Evolutionary conservation across 1,140 invertebrate species (phyloP), one percentile per base, ranked within the genome.

Genomic region (Hyles euphorbiae): DNA sequence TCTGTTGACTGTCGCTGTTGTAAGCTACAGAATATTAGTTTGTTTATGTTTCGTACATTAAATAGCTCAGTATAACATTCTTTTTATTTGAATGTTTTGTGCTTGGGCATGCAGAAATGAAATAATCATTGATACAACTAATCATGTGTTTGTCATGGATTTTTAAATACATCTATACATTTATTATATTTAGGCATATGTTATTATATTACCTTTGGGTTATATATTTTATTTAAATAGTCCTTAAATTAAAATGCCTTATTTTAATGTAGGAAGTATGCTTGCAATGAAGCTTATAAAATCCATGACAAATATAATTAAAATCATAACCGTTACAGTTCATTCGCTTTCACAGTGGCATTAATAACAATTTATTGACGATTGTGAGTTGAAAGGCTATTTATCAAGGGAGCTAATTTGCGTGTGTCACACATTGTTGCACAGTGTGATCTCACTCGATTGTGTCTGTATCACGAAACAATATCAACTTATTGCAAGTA

Each of bases 61-160:
- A 67, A 75, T 85, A 84, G 77, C 68, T 60, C 54, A 77, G 74
- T 76, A 72, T 61, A 62, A 83, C 76, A 74, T 83, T 77, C 74
- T 67, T 68, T 63, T 34, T 66, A 70, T 53, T 62, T 64, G 74
- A 77, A 85, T 77, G 75, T 82, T 78, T 65, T 81, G 78, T 85
- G 86, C 81, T 87, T 88, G 80, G 83, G 86, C 86, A 88, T 88
- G 86, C 86, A 88, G 83, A 85, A 86, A 88, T 88, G 83, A 77
- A 75, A 72, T 75, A 78, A 63, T 75, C 63, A 71, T 72, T 73
- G 66, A 70, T 67, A 67, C 70, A 59, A 64, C 76, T 56, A 70
- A 58, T 68, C 61, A 76, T 75, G 57, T 63, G 61, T 67, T 68
- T 64, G 58, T 76, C 75, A 73, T 87, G 76, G 77, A 77, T 74